Base-by-base conservation (phyloP, 2,888 invertebrate species). In the Stenolophus ochropezus region DNA sequence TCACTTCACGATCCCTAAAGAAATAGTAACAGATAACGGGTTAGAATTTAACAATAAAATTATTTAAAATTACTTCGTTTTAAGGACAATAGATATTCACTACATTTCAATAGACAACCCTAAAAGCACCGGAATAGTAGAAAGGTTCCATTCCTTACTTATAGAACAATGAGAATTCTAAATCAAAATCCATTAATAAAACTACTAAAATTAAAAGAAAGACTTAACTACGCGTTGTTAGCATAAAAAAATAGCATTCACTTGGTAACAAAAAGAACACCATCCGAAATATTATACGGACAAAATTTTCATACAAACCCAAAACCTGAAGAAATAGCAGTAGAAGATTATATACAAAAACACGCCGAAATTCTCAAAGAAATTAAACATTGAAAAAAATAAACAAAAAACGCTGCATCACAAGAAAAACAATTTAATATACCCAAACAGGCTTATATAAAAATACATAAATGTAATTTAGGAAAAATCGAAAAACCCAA, bases 1-100 rank as follows among this genome's bases (percentile, higher is more conserved):
- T 4, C 27, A 27, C 16, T 76, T 33, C 23, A 14, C 18, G 16
- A 80, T 18, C 4, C 73, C 76, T 6, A 61, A 78, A 11, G 18
- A 80, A 14, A 79, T 78, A n/a, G 77, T 83, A 71, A 51, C 56
- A 42, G 47, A 49, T 14, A 42, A 56, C 33, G 58, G 20, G 18
- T 20, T 78, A 56, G 79, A 79, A 73, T 49, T 82, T 25, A 73
- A 33, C 23, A 79, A 16, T 27, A 71, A 16, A 25, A 49, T 14
- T 21, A 4, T 73, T 23, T 8, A 73, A 73, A 23, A 73, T 33
- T 33, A 33, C 14, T 42, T 73, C 53, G 42, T 4, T 33, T 6
- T 73, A 5, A 33, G 53, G 25, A 82, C 25, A 18, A 82, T 73
- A 25, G 18, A 61, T 74, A 82, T 83, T 78, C 82, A 83, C 51